Evolutionary conservation across 2,113 vertebrate genomes (phyloP).

Genomic region (Myodes glareolus): DNA sequence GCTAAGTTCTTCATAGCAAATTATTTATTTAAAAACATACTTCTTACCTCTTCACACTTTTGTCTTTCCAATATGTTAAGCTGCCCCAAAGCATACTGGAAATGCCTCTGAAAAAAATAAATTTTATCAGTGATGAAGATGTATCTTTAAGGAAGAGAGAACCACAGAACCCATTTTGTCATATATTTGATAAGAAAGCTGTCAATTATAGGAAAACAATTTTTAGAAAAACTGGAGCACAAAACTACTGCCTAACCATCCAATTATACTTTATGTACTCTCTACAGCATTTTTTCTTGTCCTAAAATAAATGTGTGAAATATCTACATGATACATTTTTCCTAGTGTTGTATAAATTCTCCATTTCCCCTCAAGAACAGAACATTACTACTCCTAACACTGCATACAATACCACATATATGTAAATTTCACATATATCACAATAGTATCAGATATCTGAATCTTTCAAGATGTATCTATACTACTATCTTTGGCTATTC

Average conservation of each 20-base stretch:
- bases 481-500: constrained; percentile 47
- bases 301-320: constrained; percentile 45
- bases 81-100: constrained; percentile 92
- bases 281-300: constrained; percentile 33
- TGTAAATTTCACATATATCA: not conserved
- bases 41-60: constrained; percentile 89
- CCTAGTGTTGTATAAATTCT: constrained; percentile 48
- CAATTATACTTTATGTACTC: constrained; percentile 31
- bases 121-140: constrained; percentile 32
- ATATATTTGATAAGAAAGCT: constrained; percentile 57
- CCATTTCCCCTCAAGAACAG: not conserved
- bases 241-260: constrained; percentile 31
- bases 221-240: not conserved
- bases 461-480: constrained; percentile 28
- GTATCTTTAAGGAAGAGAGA: constrained; percentile 17
- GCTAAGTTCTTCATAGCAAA: constrained; percentile 18
- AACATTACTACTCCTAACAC: constrained; percentile 36
- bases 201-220: constrained; percentile 13
- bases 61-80: constrained; percentile 93
- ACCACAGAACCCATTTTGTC: constrained; percentile 10
- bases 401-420: not conserved
- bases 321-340: constrained; percentile 16
- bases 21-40: constrained; percentile 47
- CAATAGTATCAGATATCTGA: not conserved
- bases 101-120: constrained; percentile 88